Evolutionary conservation across 2,888 invertebrate genomes (phyloP).

Genomic region (Anthophora plumipes): DNA sequence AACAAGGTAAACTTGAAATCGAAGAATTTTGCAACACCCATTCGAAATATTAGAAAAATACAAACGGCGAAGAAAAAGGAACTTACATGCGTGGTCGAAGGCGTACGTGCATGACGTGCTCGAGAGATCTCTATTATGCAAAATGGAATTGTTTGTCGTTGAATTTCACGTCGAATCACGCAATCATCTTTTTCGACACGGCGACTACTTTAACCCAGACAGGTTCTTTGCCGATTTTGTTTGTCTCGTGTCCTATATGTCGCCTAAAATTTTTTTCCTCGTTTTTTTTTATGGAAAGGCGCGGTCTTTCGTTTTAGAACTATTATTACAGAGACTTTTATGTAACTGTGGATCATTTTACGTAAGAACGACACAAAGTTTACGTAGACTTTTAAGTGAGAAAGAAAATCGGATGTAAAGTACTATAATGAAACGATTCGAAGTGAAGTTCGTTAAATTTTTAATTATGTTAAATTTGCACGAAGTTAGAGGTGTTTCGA

Average conservation of each 20-base stretch:
- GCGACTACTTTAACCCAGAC: not conserved
- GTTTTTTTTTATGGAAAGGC: not conserved
- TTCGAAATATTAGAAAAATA: not conserved
- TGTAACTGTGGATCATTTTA: not conserved
- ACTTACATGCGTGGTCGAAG: constrained; percentile 22
- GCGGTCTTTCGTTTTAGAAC: not conserved
- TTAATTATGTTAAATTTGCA: too few species aligned
- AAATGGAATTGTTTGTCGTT: constrained; percentile 26
- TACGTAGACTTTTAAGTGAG: not conserved
- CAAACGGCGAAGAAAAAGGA: not conserved
- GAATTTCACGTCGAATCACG: constrained; percentile 38
- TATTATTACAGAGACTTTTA: not conserved
- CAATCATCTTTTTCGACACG: constrained; percentile 5
- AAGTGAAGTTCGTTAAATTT: too few species aligned
- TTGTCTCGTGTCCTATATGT: not conserved
- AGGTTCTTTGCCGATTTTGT: constrained; percentile 1
- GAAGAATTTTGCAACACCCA: not conserved
- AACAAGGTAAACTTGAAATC: too few species aligned
- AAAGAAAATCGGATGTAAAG: too few species aligned
- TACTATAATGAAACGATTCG: too few species aligned
- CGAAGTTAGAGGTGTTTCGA: too few species aligned
- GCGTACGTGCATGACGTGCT: constrained; percentile 49
- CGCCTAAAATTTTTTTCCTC: not conserved
- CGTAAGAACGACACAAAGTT: not conserved
- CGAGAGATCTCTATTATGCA: constrained; percentile 18